Percentiles rank a stretch among this genome's conserved stretches.
Evolutionary conservation across 1,140 invertebrate species (phyloP).

Genomic region (Ylistrum balloti): DNA sequence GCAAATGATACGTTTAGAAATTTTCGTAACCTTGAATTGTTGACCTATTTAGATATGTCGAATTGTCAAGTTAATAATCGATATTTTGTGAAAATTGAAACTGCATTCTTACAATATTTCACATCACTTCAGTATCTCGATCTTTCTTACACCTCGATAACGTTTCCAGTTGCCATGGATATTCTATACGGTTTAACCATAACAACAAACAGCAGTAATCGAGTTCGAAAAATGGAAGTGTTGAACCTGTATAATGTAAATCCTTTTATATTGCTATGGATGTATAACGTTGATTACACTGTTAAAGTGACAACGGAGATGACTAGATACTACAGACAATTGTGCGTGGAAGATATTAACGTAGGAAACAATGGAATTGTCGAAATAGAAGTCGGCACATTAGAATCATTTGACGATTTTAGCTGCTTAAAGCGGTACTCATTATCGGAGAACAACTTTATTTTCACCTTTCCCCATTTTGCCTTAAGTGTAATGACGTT

Average conservation of each 20-base stretch:
- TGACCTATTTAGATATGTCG: constrained; percentile 1
- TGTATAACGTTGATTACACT: not conserved
- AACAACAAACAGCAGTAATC: not conserved
- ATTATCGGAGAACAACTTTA: not conserved
- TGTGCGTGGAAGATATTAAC: not conserved
- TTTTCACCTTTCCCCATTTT: not conserved
- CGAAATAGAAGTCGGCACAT: not conserved
- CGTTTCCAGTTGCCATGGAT: constrained; percentile 7
- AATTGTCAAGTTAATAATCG: not conserved
- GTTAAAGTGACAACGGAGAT: not conserved
- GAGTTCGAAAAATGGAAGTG: not conserved
- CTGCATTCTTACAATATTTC: constrained; percentile 3
- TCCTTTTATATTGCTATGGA: not conserved
- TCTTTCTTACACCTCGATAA: not conserved
- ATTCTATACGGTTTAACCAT: not conserved
- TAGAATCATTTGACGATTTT: not conserved
- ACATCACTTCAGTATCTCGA: not conserved
- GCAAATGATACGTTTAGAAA: not conserved
- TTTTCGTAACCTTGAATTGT: not conserved
- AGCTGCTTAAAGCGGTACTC: not conserved
- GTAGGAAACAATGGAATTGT: not conserved
- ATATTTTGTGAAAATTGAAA: not conserved
- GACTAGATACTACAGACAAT: not conserved
- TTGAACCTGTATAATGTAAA: not conserved
- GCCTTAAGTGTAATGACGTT: not conserved